These are phyloP conservation scores for Falco concolor DNA, from an alignment of 2,797 vertebrate species.

Conservation along the genomic window DNA sequence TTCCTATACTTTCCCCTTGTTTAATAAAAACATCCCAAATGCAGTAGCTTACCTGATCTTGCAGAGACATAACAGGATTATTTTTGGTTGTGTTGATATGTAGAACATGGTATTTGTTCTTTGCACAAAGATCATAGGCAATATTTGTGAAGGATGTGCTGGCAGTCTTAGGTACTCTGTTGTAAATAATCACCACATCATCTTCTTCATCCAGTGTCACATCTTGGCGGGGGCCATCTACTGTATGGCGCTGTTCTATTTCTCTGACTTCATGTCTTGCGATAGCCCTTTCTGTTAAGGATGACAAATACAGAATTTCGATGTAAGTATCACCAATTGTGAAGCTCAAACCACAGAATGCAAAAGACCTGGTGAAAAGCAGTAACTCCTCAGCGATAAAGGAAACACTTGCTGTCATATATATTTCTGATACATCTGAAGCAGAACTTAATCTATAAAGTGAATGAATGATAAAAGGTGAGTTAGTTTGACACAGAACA, in stretches of 20 bases:
- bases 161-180: conserved; percentile 96
- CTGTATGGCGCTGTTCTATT: conserved; percentile 90
- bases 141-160: conserved; percentile 99
- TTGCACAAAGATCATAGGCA: conserved; percentile 94
- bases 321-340: neutral
- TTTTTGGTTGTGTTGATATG: conserved; percentile 99
- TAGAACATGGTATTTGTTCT: conserved; percentile 94
- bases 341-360: neutral
- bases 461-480: neutral
- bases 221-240: conserved; percentile 83
- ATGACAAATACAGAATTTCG: neutral
- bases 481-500: neutral
- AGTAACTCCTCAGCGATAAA: neutral
- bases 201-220: conserved; percentile 75
- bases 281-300: conserved; percentile 87
- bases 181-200: conserved; percentile 93
- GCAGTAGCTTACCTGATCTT: conserved; percentile 87
- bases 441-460: neutral
- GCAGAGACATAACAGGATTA: conserved; percentile 97
- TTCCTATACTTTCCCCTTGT: neutral
- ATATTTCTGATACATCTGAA: neutral
- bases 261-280: conserved; percentile 95
- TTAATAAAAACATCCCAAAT: neutral
- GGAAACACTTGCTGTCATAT: neutral
- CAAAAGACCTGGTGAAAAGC: neutral